phyloP scores from a whole-genome alignment of 2,888 invertebrate genomes.

The Cataglyphis rosenhaueri region DNA sequence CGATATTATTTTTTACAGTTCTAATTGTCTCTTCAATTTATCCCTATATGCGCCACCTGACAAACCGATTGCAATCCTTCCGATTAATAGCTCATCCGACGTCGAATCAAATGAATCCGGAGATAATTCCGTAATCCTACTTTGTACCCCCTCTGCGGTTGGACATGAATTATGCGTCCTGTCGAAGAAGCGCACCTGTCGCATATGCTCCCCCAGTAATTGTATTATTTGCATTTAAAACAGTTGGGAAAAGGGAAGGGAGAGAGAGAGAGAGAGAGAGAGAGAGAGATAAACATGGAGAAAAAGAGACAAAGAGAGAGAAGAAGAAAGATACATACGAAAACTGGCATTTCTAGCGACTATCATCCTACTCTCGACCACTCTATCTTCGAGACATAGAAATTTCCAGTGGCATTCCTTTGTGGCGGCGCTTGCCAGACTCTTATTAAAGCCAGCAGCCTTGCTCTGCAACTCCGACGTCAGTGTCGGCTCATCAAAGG shows the following conservation, averaged over 20 bases:
- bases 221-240: constrained; percentile 75
- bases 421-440: constrained; percentile 64
- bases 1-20: constrained; percentile 2
- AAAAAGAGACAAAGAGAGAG: constrained; percentile 15
- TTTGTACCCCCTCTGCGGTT: constrained; percentile 14
- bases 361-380: constrained; percentile 54
- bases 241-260: constrained; percentile 56
- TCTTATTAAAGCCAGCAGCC: constrained; percentile 71
- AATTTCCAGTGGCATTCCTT: constrained; percentile 71
- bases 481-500: constrained; percentile 69
- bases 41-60: constrained; percentile 35
- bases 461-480: constrained; percentile 61
- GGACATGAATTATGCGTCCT: constrained; percentile 70
- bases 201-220: constrained; percentile 64
- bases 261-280: background rate
- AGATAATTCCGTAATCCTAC: constrained; percentile 67
- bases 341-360: constrained; percentile 46
- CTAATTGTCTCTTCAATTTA: constrained; percentile 23
- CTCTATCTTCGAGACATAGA: constrained; percentile 69
- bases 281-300: constrained; percentile 34
- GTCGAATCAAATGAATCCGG: constrained; percentile 61
- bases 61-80: constrained; percentile 66
- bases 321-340: constrained; percentile 31
- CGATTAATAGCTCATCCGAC: constrained; percentile 69
- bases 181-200: constrained; percentile 73